A percentile compares a stretch with the other conserved stretches of the same genome.
Evolutionary conservation across 1,140 invertebrate species (phyloP).

Genomic region (Geopemphigus sp.): DNA sequence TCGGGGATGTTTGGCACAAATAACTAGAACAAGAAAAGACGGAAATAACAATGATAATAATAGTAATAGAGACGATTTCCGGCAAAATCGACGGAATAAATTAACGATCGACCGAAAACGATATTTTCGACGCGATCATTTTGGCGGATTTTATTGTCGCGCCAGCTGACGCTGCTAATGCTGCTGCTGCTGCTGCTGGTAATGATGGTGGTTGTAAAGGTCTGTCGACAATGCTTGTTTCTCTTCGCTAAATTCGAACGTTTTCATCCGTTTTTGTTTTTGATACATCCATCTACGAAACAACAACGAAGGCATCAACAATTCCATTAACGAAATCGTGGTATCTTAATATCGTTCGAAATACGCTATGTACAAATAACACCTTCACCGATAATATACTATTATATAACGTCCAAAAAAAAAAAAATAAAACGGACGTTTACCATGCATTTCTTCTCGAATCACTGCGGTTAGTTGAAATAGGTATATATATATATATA

Average conservation of each 20-base stretch:
- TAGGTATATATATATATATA: background rate
- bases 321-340: background rate
- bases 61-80: too few species aligned
- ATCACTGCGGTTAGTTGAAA: background rate
- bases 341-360: too few species aligned
- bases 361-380: too few species aligned
- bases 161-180: too few species aligned
- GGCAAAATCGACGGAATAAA: too few species aligned
- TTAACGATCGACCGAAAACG: too few species aligned
- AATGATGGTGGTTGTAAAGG: too few species aligned
- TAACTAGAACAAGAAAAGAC: too few species aligned
- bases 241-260: background rate
- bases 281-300: conserved; percentile 12
- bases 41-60: too few species aligned
- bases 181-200: too few species aligned
- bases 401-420: background rate
- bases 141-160: background rate
- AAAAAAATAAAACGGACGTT: conserved; percentile 5
- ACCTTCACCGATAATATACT: too few species aligned
- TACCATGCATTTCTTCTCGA: background rate
- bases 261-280: background rate
- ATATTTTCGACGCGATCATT: background rate
- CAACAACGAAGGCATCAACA: background rate
- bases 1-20: too few species aligned
- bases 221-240: background rate